Evolutionary conservation across 2,888 invertebrate genomes (phyloP), one percentile per base, ranked within the genome.

Genomic region (Argynnis bischoffii): DNA sequence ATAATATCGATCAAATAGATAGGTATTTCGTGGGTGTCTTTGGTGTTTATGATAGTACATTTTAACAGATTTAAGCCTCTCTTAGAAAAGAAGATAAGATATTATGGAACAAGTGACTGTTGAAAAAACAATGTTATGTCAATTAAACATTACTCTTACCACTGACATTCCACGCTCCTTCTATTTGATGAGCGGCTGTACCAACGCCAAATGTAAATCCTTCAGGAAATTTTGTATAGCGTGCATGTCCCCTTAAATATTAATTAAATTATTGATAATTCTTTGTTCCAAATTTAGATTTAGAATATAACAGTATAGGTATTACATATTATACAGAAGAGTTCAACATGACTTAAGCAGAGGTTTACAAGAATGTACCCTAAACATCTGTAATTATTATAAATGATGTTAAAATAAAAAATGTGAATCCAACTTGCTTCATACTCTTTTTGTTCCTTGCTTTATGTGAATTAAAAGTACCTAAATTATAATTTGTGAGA

Each of bases 181-280:
- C 95, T 56, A 95, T 93, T 81, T 95, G 95, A 80, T 95, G 94
- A 31, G 95, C 84, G 2, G 95, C 93, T 14, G 95, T 93, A 3
- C 93, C 93, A 8, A 93, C 92, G 51, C 93, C 93, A 69, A 93
- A 93, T 5, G 87, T 89, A 69, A 93, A 93, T 18, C 87, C 88
- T 67, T 89, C 88, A 31, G 93, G 92, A 72, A 93, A 93, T 73
- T 90, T 90, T 3, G 87, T 91, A 77, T 91, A 85, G 3, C 79
- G 81, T 26, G 84, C 85, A 15, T 80, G 71, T 61, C 82, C 75
- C 67, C 92, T 91, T 35, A 31, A 41, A 26, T 46, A 41, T 41
- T 1, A 59, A 14, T 8, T 16, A 13, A 15, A 26, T 26, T n/a
- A n/a, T n/a, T 26, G 8, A 54, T 31, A 50, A 26, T 35, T 41